Percentiles rank a stretch among this genome's conserved stretches.
phyloP scores from a whole-genome alignment of 2,113 vertebrate species.

The Percopsis transmontana region DNA sequence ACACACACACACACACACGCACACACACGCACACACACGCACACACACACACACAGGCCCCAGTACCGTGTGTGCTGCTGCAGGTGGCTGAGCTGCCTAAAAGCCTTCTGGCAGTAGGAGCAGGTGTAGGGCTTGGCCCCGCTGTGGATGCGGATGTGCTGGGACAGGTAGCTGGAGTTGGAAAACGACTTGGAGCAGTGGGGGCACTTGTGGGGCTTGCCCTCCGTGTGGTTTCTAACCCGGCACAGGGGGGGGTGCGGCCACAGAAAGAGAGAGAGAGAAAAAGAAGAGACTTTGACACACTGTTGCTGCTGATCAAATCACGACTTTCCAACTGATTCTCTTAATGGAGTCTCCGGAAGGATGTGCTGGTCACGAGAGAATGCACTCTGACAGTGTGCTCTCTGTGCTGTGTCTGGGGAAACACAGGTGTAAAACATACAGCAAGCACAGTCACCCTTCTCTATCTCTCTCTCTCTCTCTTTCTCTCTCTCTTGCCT shows the following conservation, averaged over 20 bases:
- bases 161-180: no score
- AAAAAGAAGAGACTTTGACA: conserved; percentile 69
- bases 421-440: conserved; percentile 77
- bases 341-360: no score
- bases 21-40: neutral
- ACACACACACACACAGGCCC: neutral
- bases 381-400: conserved; percentile 57
- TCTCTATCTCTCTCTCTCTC: conserved; percentile 66
- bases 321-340: no score
- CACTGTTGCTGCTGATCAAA: no score
- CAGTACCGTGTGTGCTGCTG: conserved; percentile 98
- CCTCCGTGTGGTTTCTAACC: no score
- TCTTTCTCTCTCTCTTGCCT: conserved; percentile 43
- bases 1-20: conserved; percentile 1
- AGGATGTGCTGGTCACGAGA: no score
- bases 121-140: no score
- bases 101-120: conserved; percentile 97
- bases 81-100: conserved; percentile 95
- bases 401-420: conserved; percentile 75
- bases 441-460: conserved; percentile 76
- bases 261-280: no score
- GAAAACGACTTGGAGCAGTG: no score
- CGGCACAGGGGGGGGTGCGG: conserved; percentile 34
- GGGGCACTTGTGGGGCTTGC: no score
- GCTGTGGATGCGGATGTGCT: no score